A percentile compares a stretch with the other conserved stretches of the same genome.
Conservation (phyloP, 2,113 vertebrate genomes). For the Hippocampus abdominalis region DNA sequence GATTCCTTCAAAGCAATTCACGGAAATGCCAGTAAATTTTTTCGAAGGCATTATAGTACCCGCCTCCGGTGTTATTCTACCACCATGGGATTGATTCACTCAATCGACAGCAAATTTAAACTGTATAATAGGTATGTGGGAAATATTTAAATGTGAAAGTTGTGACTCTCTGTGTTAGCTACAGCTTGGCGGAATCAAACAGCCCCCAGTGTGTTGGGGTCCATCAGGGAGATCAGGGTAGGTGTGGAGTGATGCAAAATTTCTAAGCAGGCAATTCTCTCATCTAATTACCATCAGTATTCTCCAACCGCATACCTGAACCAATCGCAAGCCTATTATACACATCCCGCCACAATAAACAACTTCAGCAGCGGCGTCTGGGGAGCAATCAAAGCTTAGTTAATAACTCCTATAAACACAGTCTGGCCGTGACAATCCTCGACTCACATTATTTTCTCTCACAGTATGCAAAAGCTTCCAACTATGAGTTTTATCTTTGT, state of each 20-base stretch:
- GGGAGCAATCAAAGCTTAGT: slow-evolving; percentile 37
- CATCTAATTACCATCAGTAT: slow-evolving; percentile 38
- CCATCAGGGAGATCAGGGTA: too few relatives aligned
- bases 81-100: too few relatives aligned
- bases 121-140: too few relatives aligned
- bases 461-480: not conserved
- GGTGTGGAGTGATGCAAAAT: not conserved
- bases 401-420: slow-evolving; percentile 32
- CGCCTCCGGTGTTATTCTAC: too few relatives aligned
- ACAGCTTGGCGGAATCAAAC: too few relatives aligned
- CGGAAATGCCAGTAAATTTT: too few relatives aligned
- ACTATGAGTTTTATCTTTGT: not conserved
- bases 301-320: slow-evolving; percentile 30
- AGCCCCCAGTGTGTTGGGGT: too few relatives aligned
- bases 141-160: too few relatives aligned
- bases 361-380: slow-evolving; percentile 20
- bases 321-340: slow-evolving; percentile 43
- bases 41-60: too few relatives aligned
- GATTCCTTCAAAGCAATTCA: too few relatives aligned
- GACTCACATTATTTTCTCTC: not conserved
- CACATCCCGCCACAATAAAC: slow-evolving; percentile 32
- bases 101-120: too few relatives aligned
- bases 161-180: too few relatives aligned
- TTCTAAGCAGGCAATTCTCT: slow-evolving; percentile 15
- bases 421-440: not conserved